Conservation (phyloP, 2,797 vertebrate genomes). For the Pseudocheirus occidentalis region DNA sequence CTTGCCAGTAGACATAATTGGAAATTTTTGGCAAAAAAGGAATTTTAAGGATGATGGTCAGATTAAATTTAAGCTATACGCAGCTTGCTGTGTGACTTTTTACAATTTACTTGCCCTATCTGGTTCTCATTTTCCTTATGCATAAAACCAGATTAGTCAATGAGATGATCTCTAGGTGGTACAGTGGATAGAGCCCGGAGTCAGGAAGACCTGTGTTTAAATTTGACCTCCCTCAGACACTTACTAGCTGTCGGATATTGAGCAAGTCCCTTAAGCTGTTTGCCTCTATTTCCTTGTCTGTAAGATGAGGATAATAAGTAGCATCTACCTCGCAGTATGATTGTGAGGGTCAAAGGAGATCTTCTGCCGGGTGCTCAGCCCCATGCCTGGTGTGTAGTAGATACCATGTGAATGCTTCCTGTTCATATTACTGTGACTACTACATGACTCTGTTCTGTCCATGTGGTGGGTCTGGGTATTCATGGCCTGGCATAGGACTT, state of each 20-base stretch:
- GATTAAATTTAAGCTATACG: slow-evolving; percentile 15
- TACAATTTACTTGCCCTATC: slow-evolving; percentile 16
- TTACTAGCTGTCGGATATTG: too few relatives aligned
- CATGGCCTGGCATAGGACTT: neutral
- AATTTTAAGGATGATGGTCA: slow-evolving; percentile 27
- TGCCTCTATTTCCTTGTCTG: neutral
- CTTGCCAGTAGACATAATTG: neutral
- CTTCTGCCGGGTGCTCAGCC: neutral
- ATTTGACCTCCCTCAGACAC: neutral
- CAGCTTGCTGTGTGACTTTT: neutral
- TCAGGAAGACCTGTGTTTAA: neutral
- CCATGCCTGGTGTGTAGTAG: neutral
- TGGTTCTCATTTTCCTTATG: slow-evolving; percentile 20
- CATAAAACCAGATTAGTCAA: slow-evolving; percentile 18
- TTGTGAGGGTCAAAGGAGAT: neutral
- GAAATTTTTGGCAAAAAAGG: neutral
- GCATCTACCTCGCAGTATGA: neutral
- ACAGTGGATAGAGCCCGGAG: neutral
- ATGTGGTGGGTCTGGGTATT: neutral
- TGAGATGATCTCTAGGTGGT: neutral
- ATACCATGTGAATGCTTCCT: neutral
- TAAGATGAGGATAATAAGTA: neutral
- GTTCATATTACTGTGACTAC: rapidly evolving
- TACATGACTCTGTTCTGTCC: neutral
- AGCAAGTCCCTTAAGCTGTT: neutral